Evolutionary conservation across 2,113 vertebrate species (phyloP).

Genomic region (Pangasianodon gigas): DNA sequence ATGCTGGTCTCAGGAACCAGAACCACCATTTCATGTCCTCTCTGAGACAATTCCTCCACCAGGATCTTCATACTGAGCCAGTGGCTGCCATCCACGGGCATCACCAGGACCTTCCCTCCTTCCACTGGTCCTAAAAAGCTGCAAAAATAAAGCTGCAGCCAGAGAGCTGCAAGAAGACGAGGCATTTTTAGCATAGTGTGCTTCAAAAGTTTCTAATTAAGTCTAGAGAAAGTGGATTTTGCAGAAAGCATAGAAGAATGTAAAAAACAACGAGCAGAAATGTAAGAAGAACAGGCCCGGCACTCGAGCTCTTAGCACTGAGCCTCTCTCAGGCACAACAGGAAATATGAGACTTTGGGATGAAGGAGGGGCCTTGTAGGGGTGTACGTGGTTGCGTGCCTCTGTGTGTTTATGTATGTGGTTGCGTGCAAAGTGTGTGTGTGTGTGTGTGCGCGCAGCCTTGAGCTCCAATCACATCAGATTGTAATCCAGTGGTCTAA

Average conservation of each 20-base stretch:
- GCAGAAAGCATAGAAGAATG: neutral
- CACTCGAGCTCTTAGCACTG: neutral
- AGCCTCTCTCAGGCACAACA: neutral
- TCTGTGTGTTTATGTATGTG: neutral
- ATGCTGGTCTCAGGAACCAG: slow-evolving; percentile 75
- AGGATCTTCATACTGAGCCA: slow-evolving; percentile 84
- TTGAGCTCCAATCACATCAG: neutral
- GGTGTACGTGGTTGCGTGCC: neutral
- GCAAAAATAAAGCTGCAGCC: slow-evolving; percentile 62
- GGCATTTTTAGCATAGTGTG: neutral
- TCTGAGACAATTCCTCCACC: slow-evolving; percentile 72
- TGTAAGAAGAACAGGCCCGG: neutral
- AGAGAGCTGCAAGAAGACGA: slow-evolving; percentile 25
- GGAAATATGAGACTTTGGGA: neutral
- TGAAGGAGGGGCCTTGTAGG: slow-evolving; percentile 34
- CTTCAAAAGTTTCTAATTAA: neutral
- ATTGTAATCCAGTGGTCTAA: neutral
- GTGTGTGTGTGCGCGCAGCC: neutral
- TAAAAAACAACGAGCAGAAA: no score
- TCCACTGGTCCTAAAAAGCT: slow-evolving; percentile 55
- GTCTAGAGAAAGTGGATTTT: no score
- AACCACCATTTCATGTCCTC: slow-evolving; percentile 76
- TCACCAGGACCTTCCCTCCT: slow-evolving; percentile 75
- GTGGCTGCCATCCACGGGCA: slow-evolving; percentile 83
- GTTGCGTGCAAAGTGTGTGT: neutral